Evolutionary conservation across 2,797 vertebrate species (phyloP), one percentile per base, ranked within the genome.

Genomic region (Calcarius lapponicus): DNA sequence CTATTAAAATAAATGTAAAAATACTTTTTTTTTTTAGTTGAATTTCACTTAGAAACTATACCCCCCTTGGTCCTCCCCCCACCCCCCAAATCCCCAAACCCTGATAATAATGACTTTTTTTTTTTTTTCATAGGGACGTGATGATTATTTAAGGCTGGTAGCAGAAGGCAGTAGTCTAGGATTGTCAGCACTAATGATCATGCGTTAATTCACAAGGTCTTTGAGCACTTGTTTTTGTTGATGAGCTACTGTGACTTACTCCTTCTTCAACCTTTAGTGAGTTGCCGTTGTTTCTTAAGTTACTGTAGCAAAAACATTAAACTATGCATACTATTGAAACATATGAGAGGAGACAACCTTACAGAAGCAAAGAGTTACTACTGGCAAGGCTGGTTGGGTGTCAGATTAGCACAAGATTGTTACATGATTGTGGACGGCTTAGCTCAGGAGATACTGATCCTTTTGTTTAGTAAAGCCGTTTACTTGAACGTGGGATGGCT

Each of bases 11-110:
- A 43, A 18, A 57, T 51, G 20, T 43, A n/a, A 62, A 84, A 53
- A 14, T 32, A 42, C 7, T 10, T 32, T 38, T 28, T 38, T 28
- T 65, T 67, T 43, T 24, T 9, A 32, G 25, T 36, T 62, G 9
- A 71, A 51, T 79, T 75, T 71, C 3, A 21, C 53, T 88, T 67
- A 29, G 42, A 84, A 57, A 17, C 6, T n/a, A 13, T 16, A 58
- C 16, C 2, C 6, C 4, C 5, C 17, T 34, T 56, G 9, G 6
- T 48, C 31, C 14, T 43, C 4, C 0, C 15, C 2, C 6, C 13
- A 14, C 6, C 6, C 26, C 18, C 38, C 28, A 62, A 6, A 61
- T 61, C 60, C n/a, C 17, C 13, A 58, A 62, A 28, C 3, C 6
- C 12, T 64, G 19, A 66, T 87, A 54, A 42, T 80, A 80, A 51